Evolutionary conservation across 2,113 vertebrate species (phyloP).

Genomic region (Larimichthys crocea): DNA sequence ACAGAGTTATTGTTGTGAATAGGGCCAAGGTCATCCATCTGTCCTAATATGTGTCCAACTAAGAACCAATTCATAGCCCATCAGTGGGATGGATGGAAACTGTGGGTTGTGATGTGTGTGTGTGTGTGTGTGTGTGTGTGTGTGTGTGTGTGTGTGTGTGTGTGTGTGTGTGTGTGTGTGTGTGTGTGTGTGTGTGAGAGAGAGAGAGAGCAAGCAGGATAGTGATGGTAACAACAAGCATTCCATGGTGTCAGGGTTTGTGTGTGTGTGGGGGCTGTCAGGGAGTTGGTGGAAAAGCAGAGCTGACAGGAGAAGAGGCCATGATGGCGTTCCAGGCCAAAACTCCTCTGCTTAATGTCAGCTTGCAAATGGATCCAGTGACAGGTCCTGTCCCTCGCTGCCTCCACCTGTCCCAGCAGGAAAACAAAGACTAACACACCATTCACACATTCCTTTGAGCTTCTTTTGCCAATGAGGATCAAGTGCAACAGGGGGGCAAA

Average conservation of each 20-base stretch:
- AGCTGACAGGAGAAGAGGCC: slow-evolving; percentile 50
- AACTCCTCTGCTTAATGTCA: slow-evolving; percentile 78
- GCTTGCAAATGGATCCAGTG: slow-evolving; percentile 72
- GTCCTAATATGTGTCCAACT: slow-evolving; percentile 77
- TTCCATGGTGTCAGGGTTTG: background rate
- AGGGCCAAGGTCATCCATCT: slow-evolving; percentile 76
- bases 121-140: slow-evolving; percentile 6
- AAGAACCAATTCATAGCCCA: slow-evolving; percentile 76
- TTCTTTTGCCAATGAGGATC: slow-evolving; percentile 54
- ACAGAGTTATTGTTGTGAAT: slow-evolving; percentile 40
- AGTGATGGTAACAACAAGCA: background rate
- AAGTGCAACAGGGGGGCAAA: slow-evolving; percentile 8
- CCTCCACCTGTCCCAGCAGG: slow-evolving; percentile 28
- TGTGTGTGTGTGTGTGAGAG: slow-evolving; percentile 16
- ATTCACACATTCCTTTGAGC: slow-evolving; percentile 45
- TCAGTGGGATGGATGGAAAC: slow-evolving; percentile 55
- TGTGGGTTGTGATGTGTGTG: background rate
- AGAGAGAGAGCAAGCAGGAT: background rate
- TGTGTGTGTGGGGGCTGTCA: slow-evolving; percentile 20
- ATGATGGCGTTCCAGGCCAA: slow-evolving; percentile 48
- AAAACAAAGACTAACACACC: slow-evolving; percentile 60
- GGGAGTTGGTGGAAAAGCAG: slow-evolving; percentile 31
- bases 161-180: slow-evolving; percentile 5
- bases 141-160: slow-evolving; percentile 19
- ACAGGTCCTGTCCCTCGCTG: slow-evolving; percentile 37